A percentile compares a stretch with the other conserved stretches of the same genome.
phyloP scores from a whole-genome alignment of 2,113 vertebrate species.

The Rhizomys pruinosus region DNA sequence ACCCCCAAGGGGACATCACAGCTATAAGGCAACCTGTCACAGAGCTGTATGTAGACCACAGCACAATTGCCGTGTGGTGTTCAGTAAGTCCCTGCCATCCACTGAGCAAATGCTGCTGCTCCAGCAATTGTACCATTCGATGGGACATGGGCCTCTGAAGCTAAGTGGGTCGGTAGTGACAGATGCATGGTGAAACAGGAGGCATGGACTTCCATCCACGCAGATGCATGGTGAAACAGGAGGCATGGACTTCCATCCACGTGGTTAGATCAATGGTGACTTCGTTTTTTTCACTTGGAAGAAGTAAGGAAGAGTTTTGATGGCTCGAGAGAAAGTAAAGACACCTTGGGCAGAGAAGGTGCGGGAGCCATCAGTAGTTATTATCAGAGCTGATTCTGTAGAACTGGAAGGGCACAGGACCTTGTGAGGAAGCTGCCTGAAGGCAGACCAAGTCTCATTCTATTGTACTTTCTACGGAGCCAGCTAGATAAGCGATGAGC shows the following conservation, averaged over 20 bases:
- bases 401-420: not conserved
- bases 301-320: not conserved
- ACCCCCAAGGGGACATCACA: not conserved
- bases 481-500: not conserved
- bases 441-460: not conserved
- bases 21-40: not conserved
- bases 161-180: not conserved
- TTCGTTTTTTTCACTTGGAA: constrained; percentile 25
- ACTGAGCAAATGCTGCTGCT: not conserved
- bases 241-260: not conserved
- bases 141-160: not conserved
- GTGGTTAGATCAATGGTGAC: not conserved
- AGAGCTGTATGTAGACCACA: not conserved
- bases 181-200: not conserved
- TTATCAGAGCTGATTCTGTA: not conserved
- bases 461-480: not conserved
- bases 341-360: not conserved
- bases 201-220: too few relatives aligned
- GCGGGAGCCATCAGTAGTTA: not conserved
- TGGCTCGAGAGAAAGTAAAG: not conserved
- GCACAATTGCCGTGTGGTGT: not conserved
- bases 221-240: not conserved
- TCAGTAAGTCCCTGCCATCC: not conserved
- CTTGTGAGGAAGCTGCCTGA: not conserved
- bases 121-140: not conserved